Conservation (phyloP, 2,888 invertebrate species). For the Beris morrisii region DNA sequence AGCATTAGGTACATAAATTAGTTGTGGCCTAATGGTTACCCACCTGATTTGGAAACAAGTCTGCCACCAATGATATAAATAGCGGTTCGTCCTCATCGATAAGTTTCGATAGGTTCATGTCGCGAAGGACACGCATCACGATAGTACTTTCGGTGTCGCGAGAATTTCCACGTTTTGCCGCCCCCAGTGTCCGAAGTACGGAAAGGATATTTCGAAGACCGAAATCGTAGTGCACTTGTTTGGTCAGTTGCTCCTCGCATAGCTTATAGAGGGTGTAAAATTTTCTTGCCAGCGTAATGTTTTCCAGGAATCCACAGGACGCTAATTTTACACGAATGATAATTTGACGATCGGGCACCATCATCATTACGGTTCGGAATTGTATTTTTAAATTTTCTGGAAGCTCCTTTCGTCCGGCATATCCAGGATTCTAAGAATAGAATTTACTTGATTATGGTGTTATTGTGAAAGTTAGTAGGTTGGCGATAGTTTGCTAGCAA, state of each 20-base stretch:
- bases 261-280: conserved; percentile 96
- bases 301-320: conserved; percentile 93
- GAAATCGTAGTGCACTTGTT: conserved; percentile 98
- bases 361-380: conserved; percentile 97
- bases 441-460: background rate
- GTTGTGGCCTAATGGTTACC: conserved; percentile 21
- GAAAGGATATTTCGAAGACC: conserved; percentile 94
- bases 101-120: conserved; percentile 96
- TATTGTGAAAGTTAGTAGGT: background rate
- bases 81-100: conserved; percentile 97
- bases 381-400: conserved; percentile 98
- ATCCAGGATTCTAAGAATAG: conserved; percentile 83
- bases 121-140: conserved; percentile 94
- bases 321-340: conserved; percentile 96
- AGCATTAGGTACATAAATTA: conserved; percentile 2
- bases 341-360: conserved; percentile 97
- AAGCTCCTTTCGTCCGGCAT: conserved; percentile 92
- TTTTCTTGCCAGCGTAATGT: conserved; percentile 90
- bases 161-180: conserved; percentile 85
- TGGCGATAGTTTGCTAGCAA: background rate
- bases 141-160: conserved; percentile 94
- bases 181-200: conserved; percentile 88
- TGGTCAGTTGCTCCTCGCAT: conserved; percentile 95
- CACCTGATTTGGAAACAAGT: conserved; percentile 90
- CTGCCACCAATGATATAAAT: conserved; percentile 94